phyloP scores from a whole-genome alignment of 2,888 invertebrate genomes.

The Prosapia bicincta region DNA sequence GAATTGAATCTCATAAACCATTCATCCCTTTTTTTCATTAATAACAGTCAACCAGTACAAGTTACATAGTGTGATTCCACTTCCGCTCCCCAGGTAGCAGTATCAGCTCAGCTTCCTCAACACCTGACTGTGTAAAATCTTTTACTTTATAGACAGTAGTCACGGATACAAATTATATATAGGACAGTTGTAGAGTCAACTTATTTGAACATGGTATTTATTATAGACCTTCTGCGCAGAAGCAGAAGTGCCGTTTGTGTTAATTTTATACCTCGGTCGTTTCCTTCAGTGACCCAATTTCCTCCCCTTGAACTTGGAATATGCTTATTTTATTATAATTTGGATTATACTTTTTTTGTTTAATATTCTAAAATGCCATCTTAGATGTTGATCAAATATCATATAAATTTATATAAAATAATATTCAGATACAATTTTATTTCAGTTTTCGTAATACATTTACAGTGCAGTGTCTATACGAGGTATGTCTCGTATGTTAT shows the following conservation, averaged over 20 bases:
- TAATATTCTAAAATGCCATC: neutral
- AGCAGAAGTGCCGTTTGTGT: neutral
- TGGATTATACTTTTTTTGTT: neutral
- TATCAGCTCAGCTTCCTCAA: neutral
- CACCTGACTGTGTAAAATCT: neutral
- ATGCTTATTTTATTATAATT: neutral
- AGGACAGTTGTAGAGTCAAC: neutral
- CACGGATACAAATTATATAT: neutral
- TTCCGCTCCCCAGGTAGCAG: neutral
- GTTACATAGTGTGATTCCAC: neutral
- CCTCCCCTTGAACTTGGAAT: neutral
- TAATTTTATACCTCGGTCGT: neutral
- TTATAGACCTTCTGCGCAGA: neutral
- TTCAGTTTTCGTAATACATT: no score
- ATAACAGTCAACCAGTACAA: no score
- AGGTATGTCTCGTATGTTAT: no score
- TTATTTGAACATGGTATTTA: neutral
- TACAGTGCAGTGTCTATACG: no score
- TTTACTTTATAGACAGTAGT: neutral
- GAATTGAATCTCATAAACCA: no score
- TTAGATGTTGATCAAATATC: neutral
- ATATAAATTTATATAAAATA: no score
- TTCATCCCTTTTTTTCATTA: no score
- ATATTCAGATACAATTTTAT: no score
- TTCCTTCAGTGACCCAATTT: neutral